These are phyloP conservation scores for Anguilla marmorata DNA, from an alignment of 2,797 vertebrate genomes.

Conservation along the genomic window DNA sequence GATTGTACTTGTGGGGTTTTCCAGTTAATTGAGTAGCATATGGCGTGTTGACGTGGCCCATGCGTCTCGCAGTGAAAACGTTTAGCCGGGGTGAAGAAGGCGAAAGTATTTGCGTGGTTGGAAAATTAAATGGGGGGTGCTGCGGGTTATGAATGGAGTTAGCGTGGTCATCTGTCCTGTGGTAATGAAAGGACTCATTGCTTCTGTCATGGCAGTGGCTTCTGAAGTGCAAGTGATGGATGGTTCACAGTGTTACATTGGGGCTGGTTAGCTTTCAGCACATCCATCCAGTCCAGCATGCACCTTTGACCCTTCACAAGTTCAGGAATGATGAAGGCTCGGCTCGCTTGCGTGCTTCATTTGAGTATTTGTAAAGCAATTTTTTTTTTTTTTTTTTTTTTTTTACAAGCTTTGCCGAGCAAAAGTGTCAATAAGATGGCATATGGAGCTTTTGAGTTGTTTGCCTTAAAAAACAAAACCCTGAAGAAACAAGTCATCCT, in stretches of 20 bases:
- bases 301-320: not conserved
- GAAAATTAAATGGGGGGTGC: constrained; percentile 29
- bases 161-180: constrained; percentile 52
- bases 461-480: constrained; percentile 26
- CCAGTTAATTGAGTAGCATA: constrained; percentile 52
- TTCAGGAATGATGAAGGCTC: not conserved
- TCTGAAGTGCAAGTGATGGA: constrained; percentile 15
- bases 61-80: constrained; percentile 49
- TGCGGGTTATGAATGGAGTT: constrained; percentile 50
- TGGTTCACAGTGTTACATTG: not conserved
- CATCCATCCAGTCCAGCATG: not conserved
- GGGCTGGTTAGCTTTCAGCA: not conserved
- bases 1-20: constrained; percentile 43
- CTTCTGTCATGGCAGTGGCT: not conserved
- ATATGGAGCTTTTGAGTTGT: constrained; percentile 28
- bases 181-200: constrained; percentile 26
- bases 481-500: constrained; percentile 22
- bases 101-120: constrained; percentile 53
- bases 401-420: constrained; percentile 33
- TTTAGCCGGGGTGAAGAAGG: constrained; percentile 38
- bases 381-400: not conserved
- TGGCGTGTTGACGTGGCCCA: constrained; percentile 49
- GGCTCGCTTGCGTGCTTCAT: constrained; percentile 13
- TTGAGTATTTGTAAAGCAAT: constrained; percentile 21
- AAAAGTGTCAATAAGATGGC: constrained; percentile 27